Base-by-base conservation (phyloP, 2,888 invertebrate species). In the Drosophila prostipennis region DNA sequence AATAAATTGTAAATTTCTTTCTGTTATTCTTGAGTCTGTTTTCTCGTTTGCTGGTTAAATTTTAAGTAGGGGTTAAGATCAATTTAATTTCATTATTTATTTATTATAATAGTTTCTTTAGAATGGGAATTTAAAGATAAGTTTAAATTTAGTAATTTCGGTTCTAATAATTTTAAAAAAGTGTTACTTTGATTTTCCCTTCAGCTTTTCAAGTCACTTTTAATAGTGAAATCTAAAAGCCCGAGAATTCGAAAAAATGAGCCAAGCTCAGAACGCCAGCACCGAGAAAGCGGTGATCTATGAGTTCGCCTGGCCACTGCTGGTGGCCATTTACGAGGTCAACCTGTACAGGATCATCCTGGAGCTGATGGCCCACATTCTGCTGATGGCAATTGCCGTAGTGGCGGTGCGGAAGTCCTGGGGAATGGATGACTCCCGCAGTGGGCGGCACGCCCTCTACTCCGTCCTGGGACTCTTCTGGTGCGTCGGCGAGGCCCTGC, bases 391-490 rank as follows among this genome's bases (percentile, higher is more conserved):
- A 3, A 26, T 78, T 6, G 43, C 56, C 0, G 6, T 40, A 14
- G n/a, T 39, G n/a, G 48, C 80, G 14, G 45, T 10, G 2, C 26
- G 6, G 2, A 57, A 49, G n/a, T 76, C 76, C 34, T 2, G 61
- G 11, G 8, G 5, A 0, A 29, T 74, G n/a, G 23, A 32, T 5
- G 26, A 76, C 40, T 5, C 1, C 0, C 13, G 59, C 2, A 78
- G 52, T 0, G 54, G 76, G 2, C 26, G 46, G 16, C 80, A 80
- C 11, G 69, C 69, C 6, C 63, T 65, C 34, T 71, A 56, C 43
- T 63, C 59, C 45, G 37, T 59, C 1, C 0, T 74, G 36, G 74
- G 54, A 0, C 40, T 69, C 6, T 56, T 78, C 13, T 39, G 74
- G 6, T 61, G 65, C 16, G 7, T 55, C 19, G 48, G 56, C 19